phyloP scores from a whole-genome alignment of 2,113 vertebrate genomes.

The Bos javanicus region DNA sequence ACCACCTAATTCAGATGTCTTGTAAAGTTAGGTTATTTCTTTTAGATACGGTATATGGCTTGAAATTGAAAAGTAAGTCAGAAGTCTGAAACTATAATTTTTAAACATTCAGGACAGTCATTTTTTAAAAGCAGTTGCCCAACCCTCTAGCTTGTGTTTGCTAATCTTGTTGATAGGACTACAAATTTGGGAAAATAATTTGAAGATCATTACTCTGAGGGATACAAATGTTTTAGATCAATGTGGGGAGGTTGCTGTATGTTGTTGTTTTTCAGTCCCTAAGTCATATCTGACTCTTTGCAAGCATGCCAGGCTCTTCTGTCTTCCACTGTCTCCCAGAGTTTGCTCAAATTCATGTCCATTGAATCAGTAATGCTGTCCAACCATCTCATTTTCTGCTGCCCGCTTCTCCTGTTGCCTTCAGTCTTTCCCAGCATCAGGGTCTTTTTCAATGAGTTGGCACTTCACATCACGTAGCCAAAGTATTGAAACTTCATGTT shows the following conservation, averaged over 20 bases:
- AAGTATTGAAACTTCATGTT: not conserved
- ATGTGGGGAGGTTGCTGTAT: not conserved
- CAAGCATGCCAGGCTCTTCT: not conserved
- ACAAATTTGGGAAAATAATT: conserved; percentile 17
- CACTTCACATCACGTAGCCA: not conserved
- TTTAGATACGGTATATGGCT: not conserved
- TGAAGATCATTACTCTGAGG: not conserved
- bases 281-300: not conserved
- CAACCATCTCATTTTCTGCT: not conserved
- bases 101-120: not conserved
- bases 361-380: not conserved
- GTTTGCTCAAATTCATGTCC: not conserved
- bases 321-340: not conserved
- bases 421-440: not conserved
- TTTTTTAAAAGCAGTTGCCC: conserved; percentile 1
- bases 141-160: not conserved
- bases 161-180: not conserved
- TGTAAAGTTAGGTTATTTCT: not conserved
- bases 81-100: not conserved
- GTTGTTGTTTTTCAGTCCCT: not conserved
- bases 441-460: not conserved
- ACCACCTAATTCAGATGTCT: not conserved
- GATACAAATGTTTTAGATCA: not conserved
- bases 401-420: not conserved
- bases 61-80: not conserved